Evolutionary conservation across 2,113 vertebrate genomes (phyloP).

Genomic region (Asarcornis scutulata): DNA sequence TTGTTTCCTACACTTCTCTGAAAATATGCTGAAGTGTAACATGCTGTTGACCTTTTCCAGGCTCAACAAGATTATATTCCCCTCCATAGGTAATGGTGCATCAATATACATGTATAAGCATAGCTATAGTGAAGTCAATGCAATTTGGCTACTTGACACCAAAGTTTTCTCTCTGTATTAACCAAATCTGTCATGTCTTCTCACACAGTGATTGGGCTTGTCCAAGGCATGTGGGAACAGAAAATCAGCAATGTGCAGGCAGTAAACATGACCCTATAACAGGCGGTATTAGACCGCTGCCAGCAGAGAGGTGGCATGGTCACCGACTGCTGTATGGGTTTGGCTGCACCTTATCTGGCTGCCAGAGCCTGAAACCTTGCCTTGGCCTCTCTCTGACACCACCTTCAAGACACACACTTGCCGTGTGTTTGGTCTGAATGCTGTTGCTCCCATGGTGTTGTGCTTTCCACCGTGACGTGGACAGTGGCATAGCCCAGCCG

Average conservation of each 20-base stretch:
- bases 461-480: accelerated
- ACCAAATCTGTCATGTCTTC: not conserved
- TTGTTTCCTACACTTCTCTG: not conserved
- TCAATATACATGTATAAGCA: not conserved
- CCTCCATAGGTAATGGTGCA: not conserved
- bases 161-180: not conserved
- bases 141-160: accelerated
- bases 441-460: no score
- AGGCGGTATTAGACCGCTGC: not conserved
- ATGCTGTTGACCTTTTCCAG: not conserved
- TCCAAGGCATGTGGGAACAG: not conserved
- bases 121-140: not conserved
- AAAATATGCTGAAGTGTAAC: not conserved
- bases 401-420: not conserved
- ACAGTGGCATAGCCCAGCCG: accelerated
- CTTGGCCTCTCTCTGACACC: not conserved
- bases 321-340: not conserved
- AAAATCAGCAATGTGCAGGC: not conserved
- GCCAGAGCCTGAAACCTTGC: not conserved
- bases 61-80: not conserved
- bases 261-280: not conserved
- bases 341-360: not conserved
- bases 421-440: not conserved
- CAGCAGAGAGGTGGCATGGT: not conserved
- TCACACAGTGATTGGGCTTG: not conserved